These are phyloP conservation scores for Lingula anatina DNA, from an alignment of 2,888 invertebrate genomes.

Conservation along the genomic window DNA sequence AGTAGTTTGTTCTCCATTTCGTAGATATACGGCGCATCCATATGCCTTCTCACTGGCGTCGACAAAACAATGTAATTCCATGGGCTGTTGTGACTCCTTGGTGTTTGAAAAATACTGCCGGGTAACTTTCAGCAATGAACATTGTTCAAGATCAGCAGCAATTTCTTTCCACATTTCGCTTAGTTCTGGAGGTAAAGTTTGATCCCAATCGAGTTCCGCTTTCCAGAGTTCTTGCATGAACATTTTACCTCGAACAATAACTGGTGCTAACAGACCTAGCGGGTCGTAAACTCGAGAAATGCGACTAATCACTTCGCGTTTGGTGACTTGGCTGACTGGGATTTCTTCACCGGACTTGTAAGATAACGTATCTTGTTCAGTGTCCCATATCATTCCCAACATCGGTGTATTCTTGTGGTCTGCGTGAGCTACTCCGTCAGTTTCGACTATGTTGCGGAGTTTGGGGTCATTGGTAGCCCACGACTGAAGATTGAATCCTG, in stretches of 20 bases:
- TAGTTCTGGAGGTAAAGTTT: not conserved
- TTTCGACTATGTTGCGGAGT: not conserved
- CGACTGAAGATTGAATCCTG: constrained; percentile 8
- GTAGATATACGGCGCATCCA: constrained; percentile 6
- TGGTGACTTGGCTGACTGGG: not conserved
- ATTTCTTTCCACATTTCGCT: not conserved
- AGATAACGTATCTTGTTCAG: not conserved
- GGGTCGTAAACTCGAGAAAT: not conserved
- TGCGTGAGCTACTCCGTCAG: not conserved
- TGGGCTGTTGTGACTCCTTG: too few species aligned
- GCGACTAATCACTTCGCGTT: not conserved
- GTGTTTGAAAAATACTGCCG: not conserved
- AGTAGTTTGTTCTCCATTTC: not conserved
- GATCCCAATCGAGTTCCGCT: not conserved
- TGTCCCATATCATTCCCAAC: constrained; percentile 7
- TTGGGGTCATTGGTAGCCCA: constrained; percentile 6
- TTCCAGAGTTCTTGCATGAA: constrained; percentile 1
- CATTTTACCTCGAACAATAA: not conserved
- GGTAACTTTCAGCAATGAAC: not conserved
- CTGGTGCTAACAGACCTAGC: constrained; percentile 1
- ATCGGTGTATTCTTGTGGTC: constrained; percentile 2
- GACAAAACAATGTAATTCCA: constrained; percentile 3
- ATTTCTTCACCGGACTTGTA: not conserved
- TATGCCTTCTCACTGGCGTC: constrained; percentile 5
- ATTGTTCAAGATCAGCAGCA: not conserved